These are phyloP conservation scores for Leptogaster cylindrica DNA, from an alignment of 2,888 invertebrate species.

Conservation along the genomic window DNA sequence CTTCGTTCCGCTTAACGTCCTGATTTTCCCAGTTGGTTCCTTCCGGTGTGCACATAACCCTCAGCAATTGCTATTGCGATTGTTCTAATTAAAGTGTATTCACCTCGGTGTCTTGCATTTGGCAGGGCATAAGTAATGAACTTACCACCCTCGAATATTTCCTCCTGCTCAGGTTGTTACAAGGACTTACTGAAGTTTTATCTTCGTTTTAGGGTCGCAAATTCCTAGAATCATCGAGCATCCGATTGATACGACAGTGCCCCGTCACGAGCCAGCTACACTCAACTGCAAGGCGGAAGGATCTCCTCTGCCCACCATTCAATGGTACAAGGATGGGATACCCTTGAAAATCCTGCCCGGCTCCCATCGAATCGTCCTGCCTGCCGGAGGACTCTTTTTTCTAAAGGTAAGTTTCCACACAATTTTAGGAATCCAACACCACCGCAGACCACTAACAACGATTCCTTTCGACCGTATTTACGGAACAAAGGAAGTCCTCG, in stretches of 20 bases:
- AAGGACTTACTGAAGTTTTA: no score
- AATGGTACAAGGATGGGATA: constrained; percentile 79
- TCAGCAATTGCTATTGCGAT: constrained; percentile 13
- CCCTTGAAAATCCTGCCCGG: constrained; percentile 68
- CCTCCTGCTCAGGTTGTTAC: constrained; percentile 11
- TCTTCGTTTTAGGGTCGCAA: constrained; percentile 62
- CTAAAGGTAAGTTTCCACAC: constrained; percentile 63
- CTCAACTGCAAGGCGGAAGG: constrained; percentile 91
- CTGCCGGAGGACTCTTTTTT: constrained; percentile 86
- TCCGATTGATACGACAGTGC: constrained; percentile 87
- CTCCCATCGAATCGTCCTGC: constrained; percentile 75
- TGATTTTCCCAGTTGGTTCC: constrained; percentile 15
- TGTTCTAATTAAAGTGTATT: constrained; percentile 34
- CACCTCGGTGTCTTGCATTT: constrained; percentile 13
- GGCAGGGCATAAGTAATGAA: constrained; percentile 21
- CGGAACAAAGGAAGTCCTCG: constrained; percentile 5
- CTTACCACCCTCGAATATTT: constrained; percentile 23
- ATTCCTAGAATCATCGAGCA: constrained; percentile 89
- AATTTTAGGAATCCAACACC: neutral
- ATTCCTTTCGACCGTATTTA: neutral
- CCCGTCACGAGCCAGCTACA: constrained; percentile 88
- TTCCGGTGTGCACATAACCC: neutral
- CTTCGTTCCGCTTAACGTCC: constrained; percentile 10
- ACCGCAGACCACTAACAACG: neutral
- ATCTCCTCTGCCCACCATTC: constrained; percentile 76